phyloP scores from a whole-genome alignment of 2,797 vertebrate species.

The Ciconia nigra region DNA sequence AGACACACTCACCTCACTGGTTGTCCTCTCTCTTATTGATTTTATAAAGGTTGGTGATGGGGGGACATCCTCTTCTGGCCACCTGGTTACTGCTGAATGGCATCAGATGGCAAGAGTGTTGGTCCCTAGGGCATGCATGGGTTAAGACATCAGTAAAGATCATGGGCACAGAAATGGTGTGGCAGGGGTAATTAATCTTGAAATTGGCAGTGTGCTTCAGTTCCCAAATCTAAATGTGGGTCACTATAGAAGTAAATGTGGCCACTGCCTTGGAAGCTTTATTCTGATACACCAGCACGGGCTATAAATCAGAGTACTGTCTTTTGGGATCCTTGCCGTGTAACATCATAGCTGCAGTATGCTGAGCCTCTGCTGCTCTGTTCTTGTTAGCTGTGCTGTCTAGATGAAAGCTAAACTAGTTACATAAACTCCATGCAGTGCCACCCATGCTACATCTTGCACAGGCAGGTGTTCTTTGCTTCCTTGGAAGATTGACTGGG shows the following conservation, averaged over 20 bases:
- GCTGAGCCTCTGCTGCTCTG: not conserved
- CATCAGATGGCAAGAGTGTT: not conserved
- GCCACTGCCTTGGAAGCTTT: not conserved
- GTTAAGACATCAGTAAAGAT: not conserved
- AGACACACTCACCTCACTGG: not conserved
- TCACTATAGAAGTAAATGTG: not conserved
- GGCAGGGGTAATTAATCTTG: not conserved
- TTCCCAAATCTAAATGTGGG: not conserved
- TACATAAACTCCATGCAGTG: not conserved
- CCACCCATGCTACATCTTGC: not conserved
- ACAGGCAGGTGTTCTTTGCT: not conserved
- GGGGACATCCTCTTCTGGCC: not conserved
- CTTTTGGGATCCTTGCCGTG: not conserved
- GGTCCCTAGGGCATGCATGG: not conserved
- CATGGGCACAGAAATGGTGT: not conserved
- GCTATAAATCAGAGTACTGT: not conserved
- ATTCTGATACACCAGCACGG: not conserved
- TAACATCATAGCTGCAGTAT: not conserved
- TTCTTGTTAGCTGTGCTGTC: not conserved
- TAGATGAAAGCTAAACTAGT: not conserved
- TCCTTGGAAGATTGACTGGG: not conserved
- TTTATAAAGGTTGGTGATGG: not conserved
- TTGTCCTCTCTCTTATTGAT: not conserved
- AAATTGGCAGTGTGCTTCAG: not conserved
- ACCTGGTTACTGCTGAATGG: not conserved